Conservation (phyloP, 2,888 invertebrate genomes). For the Brassicogethes aeneus region DNA sequence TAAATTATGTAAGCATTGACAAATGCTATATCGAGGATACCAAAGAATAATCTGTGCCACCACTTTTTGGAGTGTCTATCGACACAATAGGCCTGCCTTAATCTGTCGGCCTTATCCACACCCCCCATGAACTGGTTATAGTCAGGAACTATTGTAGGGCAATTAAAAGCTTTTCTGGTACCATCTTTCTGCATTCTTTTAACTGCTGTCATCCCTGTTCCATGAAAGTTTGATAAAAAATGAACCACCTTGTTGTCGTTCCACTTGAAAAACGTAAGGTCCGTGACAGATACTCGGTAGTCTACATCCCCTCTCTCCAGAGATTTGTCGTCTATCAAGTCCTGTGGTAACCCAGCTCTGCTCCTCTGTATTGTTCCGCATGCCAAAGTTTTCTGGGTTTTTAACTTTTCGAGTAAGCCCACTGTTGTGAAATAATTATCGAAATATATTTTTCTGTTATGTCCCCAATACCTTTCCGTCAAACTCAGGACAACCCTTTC, state of each 20-base stretch:
- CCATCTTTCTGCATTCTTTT: constrained; percentile 17
- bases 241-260: constrained; percentile 14
- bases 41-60: constrained; percentile 24
- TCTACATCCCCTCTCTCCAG: constrained; percentile 17
- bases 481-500: constrained; percentile 9
- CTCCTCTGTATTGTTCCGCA: constrained; percentile 14
- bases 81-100: neutral
- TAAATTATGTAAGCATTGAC: constrained; percentile 16
- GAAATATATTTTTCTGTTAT: constrained; percentile 11
- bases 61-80: constrained; percentile 14
- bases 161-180: constrained; percentile 11
- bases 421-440: constrained; percentile 16
- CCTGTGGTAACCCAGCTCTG: constrained; percentile 10
- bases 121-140: constrained; percentile 19
- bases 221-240: constrained; percentile 18
- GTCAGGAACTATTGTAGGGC: constrained; percentile 14
- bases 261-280: constrained; percentile 13
- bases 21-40: constrained; percentile 19
- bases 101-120: neutral
- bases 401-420: constrained; percentile 13
- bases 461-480: constrained; percentile 12
- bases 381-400: constrained; percentile 12
- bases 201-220: constrained; percentile 14
- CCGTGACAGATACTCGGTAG: constrained; percentile 9
- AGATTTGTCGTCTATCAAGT: constrained; percentile 10